A percentile compares a stretch with the other conserved stretches of the same genome.
These are phyloP conservation scores for Biston stratarius DNA, from an alignment of 2,888 invertebrate species.

Conservation along the genomic window DNA sequence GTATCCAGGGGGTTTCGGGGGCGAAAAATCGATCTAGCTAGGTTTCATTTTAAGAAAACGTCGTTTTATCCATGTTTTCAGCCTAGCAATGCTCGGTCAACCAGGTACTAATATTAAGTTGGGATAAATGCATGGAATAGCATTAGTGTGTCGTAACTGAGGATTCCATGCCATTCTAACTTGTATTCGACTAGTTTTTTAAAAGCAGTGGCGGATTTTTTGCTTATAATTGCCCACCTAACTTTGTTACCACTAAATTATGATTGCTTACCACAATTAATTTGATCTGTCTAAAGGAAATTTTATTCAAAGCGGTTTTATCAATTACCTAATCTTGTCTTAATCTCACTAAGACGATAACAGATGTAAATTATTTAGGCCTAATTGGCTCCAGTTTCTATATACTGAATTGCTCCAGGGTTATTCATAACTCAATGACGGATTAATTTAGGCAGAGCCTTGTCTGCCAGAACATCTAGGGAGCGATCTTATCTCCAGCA, in stretches of 20 bases:
- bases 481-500: constrained; percentile 31
- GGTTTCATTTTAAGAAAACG: too few relatives aligned
- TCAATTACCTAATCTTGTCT: constrained; percentile 27
- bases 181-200: too few relatives aligned
- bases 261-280: background rate
- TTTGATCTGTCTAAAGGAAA: constrained; percentile 6
- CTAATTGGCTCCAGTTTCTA: constrained; percentile 41
- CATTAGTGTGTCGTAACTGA: too few relatives aligned
- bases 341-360: constrained; percentile 33
- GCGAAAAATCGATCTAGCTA: too few relatives aligned
- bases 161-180: too few relatives aligned
- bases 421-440: constrained; percentile 44
- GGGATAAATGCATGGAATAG: too few relatives aligned
- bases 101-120: too few relatives aligned
- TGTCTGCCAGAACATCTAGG: constrained; percentile 34
- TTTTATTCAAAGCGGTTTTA: constrained; percentile 26
- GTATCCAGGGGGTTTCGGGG: too few relatives aligned
- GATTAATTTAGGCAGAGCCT: constrained; percentile 42
- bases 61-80: too few relatives aligned
- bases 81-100: too few relatives aligned
- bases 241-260: background rate
- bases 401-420: constrained; percentile 38
- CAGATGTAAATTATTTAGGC: constrained; percentile 43
- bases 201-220: background rate
- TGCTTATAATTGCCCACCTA: background rate